These are phyloP conservation scores for Naja naja DNA, from an alignment of 2,113 vertebrate genomes.

Conservation along the genomic window DNA sequence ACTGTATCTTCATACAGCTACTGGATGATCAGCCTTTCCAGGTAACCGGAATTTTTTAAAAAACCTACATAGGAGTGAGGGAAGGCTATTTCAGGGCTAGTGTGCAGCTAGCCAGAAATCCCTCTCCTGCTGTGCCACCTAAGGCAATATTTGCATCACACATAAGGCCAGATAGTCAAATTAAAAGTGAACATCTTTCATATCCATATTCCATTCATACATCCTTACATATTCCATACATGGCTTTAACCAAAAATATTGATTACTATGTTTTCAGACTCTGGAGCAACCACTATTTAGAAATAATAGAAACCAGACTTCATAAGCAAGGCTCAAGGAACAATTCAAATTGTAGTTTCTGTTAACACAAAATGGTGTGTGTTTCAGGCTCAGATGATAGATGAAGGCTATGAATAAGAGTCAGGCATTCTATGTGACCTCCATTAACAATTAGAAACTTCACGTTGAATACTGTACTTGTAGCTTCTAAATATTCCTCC, in stretches of 20 bases:
- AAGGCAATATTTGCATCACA: background rate
- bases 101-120: background rate
- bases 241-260: background rate
- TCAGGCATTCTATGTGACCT: background rate
- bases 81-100: background rate
- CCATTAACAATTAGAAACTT: background rate
- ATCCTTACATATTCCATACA: background rate
- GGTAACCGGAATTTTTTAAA: background rate
- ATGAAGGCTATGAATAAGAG: background rate
- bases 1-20: background rate
- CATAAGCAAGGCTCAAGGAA: background rate
- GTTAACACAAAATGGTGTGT: background rate
- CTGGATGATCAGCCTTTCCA: background rate
- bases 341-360: background rate
- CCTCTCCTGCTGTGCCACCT: background rate
- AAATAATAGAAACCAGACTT: background rate
- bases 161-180: background rate
- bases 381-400: background rate
- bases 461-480: background rate
- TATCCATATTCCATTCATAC: background rate
- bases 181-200: background rate
- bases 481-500: background rate
- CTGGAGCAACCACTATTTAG: background rate
- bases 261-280: background rate
- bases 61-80: background rate